Evolutionary conservation across 1,140 invertebrate genomes (phyloP).

Genomic region (Drosophila repletoides): DNA sequence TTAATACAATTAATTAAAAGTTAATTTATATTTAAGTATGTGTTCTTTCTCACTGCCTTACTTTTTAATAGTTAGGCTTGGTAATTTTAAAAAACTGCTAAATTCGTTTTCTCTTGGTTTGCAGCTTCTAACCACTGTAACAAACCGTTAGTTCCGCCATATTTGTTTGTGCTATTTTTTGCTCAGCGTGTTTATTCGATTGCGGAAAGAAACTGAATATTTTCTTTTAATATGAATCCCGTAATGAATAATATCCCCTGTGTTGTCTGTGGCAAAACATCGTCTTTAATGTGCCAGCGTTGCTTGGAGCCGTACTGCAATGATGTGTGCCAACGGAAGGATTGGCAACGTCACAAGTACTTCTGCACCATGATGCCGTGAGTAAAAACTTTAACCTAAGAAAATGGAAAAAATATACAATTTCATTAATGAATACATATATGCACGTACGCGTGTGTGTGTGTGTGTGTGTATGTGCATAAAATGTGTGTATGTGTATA

Average conservation of each 20-base stretch:
- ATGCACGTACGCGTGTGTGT: background rate
- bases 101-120: background rate
- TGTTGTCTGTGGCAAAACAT: conserved; percentile 15
- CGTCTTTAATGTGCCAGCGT: conserved; percentile 52
- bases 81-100: too few species aligned
- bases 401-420: too few species aligned
- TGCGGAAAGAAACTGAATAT: background rate
- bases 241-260: background rate
- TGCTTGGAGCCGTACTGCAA: conserved; percentile 52
- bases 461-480: background rate
- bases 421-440: background rate
- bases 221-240: background rate
- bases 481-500: background rate
- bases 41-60: too few species aligned
- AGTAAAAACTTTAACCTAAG: conserved; percentile 23
- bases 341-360: conserved; percentile 59
- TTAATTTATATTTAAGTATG: too few species aligned
- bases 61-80: too few species aligned
- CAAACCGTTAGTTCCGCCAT: conserved; percentile 47
- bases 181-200: background rate
- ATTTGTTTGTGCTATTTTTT: background rate
- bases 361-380: conserved; percentile 57
- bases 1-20: background rate
- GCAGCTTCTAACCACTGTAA: background rate
- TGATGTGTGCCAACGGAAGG: conserved; percentile 28